phyloP scores from a whole-genome alignment of 2,113 vertebrate genomes.

The Dendrocopos noguchii region DNA sequence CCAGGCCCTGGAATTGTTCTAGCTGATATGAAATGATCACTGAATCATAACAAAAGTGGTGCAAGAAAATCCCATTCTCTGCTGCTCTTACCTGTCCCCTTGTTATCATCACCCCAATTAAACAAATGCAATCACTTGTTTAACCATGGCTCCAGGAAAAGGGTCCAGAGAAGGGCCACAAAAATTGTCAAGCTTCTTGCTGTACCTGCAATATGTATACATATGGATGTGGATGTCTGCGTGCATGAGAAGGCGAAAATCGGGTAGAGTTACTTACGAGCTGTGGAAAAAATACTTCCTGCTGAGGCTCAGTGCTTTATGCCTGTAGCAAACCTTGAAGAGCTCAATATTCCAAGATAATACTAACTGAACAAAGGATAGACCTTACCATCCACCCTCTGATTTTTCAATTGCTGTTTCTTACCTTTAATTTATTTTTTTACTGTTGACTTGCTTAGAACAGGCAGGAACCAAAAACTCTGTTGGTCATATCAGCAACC shows the following conservation, averaged over 20 bases:
- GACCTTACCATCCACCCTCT: neutral
- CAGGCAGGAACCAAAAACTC: neutral
- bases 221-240: neutral
- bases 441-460: neutral
- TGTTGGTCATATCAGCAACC: neutral
- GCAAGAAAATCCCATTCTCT: neutral
- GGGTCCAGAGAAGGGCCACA: too few species aligned
- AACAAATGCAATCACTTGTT: neutral
- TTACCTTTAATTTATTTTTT: neutral
- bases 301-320: neutral
- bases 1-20: neutral
- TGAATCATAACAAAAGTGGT: neutral
- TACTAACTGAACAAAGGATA: neutral
- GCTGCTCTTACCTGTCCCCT: neutral
- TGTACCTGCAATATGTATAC: too few species aligned
- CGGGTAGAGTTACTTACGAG: neutral
- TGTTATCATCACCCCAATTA: neutral
- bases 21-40: too few species aligned
- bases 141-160: neutral
- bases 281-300: neutral
- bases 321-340: neutral
- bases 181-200: too few species aligned
- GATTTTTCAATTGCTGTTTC: neutral
- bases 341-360: neutral
- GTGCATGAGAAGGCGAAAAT: neutral